Conservation (phyloP, 1,140 invertebrate genomes). For the Teleopsis dalmanni region DNA sequence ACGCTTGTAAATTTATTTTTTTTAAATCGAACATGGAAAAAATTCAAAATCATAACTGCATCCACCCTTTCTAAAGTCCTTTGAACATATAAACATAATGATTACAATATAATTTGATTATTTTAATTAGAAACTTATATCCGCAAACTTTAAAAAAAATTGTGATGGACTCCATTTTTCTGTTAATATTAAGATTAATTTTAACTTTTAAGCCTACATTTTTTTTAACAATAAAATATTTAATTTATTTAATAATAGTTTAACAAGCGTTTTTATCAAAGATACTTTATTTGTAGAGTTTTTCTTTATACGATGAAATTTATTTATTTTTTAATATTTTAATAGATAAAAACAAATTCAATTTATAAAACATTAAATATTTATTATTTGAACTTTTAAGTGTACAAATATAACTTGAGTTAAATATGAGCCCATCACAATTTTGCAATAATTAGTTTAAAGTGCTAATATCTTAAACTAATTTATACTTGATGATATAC, state of each 20-base stretch:
- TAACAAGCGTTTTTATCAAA: conserved; percentile 45
- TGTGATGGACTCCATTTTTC: conserved; percentile 42
- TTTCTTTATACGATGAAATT: no score
- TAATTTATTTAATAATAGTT: no score
- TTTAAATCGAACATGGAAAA: not conserved
- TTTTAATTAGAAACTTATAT: not conserved
- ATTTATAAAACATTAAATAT: conserved; percentile 10
- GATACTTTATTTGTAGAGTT: no score
- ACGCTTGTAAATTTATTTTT: conserved; percentile 17
- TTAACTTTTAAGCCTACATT: no score
- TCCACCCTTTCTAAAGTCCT: not conserved
- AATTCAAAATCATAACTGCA: not conserved
- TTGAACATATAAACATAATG: no score
- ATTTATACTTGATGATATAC: no score
- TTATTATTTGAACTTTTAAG: no score
- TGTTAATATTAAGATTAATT: no score
- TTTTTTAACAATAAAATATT: no score
- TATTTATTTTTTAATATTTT: conserved; percentile 13
- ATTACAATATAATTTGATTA: no score
- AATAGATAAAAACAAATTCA: conserved; percentile 9
- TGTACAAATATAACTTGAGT: no score
- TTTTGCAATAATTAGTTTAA: conserved; percentile 16
- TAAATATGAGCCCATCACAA: conserved; percentile 41
- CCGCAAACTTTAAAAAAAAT: conserved; percentile 37
- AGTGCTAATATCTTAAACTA: no score